phyloP scores from a whole-genome alignment of 2,888 invertebrate genomes.

The Lasioglossum calceatum region DNA sequence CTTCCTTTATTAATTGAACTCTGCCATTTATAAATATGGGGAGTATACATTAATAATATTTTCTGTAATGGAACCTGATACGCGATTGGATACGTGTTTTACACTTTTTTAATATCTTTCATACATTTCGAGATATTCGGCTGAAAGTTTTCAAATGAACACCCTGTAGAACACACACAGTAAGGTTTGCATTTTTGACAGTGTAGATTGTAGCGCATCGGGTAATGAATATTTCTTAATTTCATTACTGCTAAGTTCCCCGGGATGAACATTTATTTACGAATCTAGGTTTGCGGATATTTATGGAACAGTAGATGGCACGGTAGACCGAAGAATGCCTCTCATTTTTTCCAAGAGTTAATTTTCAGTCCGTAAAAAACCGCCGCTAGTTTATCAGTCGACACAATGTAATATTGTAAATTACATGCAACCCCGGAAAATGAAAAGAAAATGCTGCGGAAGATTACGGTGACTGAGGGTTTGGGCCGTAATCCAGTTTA shows the following conservation, averaged over 20 bases:
- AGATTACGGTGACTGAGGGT: background rate
- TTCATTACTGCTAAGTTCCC: background rate
- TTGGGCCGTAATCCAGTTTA: constrained; percentile 14
- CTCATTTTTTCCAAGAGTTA: background rate
- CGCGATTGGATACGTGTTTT: no score
- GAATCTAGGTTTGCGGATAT: background rate
- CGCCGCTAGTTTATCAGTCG: background rate
- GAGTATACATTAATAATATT: no score
- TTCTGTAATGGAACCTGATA: no score
- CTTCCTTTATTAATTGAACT: background rate
- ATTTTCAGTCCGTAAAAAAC: background rate
- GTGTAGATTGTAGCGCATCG: background rate
- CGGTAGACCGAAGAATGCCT: background rate
- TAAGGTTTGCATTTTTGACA: background rate
- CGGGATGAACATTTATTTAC: background rate
- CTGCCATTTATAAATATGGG: background rate
- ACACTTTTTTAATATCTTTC: no score
- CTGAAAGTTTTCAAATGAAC: no score
- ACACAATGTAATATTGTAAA: constrained; percentile 8
- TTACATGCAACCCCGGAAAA: background rate
- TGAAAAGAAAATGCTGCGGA: background rate
- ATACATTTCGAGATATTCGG: no score
- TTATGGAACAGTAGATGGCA: background rate
- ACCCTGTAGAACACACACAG: background rate
- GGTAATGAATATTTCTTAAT: background rate